Evolutionary conservation across 1,140 invertebrate species (phyloP), one percentile per base, ranked within the genome.

Genomic region (Ostrea denselamellosa): DNA sequence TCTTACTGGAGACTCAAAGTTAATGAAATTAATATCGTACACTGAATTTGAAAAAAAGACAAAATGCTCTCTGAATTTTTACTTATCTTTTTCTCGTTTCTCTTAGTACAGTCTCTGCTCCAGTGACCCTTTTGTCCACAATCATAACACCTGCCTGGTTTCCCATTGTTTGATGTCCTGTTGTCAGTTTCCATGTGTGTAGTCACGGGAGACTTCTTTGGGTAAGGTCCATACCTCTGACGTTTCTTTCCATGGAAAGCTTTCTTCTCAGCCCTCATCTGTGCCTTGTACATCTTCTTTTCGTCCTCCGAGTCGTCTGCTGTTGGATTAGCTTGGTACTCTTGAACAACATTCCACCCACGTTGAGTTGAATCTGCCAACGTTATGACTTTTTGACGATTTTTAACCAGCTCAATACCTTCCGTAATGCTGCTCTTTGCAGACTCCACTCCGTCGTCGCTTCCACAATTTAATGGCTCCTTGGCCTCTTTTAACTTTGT

Each of bases 241-340:
- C 8, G 19, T 68, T 65, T 65, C 22, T 56, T 53, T 51, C 58
- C 22, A 17, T 44, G 25, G 28, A 25, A 54, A n/a, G 5, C n/a
- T 12, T 83, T 86, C 56, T 44, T 56, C 71, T 88, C 86, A 14
- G 81, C 85, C 62, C 52, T 87, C 2, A 25, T 56, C 34, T 82
- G n/a, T 9, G 89, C 86, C 44, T 71, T 85, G 7, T 22, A 51
- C 22, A 90, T 88, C n/a, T 51, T 82, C 58, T 87, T 85, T 25
- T 90, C 85, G 22, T 90, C 85, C 0, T 90, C 87, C 1, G 52
- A 85, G 44, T 88, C 86, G 0, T 22, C 82, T 5, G 89, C 86
- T 1, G 88, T 84, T 0, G 56, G 62, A 51, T 88, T 88, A 10
- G 83, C 8, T 17, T 62, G n/a, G 22, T 88, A 88, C 34, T 86